Conservation (phyloP, 2,797 vertebrate genomes). For the Danio jaintianensis region DNA sequence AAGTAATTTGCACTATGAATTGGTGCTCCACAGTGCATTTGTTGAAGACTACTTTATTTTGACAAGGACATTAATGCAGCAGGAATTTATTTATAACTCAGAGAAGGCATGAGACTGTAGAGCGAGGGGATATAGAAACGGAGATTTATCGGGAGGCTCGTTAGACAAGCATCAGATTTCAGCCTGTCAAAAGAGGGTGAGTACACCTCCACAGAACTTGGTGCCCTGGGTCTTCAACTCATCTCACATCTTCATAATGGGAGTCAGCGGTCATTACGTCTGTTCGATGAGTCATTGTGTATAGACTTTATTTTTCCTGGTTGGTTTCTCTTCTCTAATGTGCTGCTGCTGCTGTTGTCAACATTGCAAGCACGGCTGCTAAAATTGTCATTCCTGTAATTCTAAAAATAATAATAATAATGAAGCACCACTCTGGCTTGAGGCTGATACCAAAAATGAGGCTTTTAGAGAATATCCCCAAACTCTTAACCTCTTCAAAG, state of each 20-base stretch:
- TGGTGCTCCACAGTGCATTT: slow-evolving; percentile 10
- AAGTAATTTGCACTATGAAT: slow-evolving; percentile 31
- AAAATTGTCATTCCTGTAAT: not conserved
- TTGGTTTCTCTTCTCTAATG: slow-evolving; percentile 28
- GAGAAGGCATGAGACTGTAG: slow-evolving; percentile 59
- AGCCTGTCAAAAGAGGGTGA: slow-evolving; percentile 72
- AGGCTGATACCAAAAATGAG: slow-evolving; percentile 2
- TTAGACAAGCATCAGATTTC: slow-evolving; percentile 74
- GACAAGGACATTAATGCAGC: slow-evolving; percentile 51
- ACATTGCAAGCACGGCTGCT: not conserved
- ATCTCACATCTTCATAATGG: slow-evolving; percentile 75
- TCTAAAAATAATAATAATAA: slow-evolving; percentile 44
- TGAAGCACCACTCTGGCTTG: not conserved
- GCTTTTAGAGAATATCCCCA: slow-evolving; percentile 13
- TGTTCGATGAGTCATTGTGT: slow-evolving; percentile 73
- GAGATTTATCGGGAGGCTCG: slow-evolving; percentile 72
- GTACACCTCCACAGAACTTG: slow-evolving; percentile 64
- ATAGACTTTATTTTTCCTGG: slow-evolving; percentile 61
- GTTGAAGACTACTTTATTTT: slow-evolving; percentile 48
- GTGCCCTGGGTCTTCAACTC: slow-evolving; percentile 65
- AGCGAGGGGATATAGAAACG: slow-evolving; percentile 8
- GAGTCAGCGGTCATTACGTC: slow-evolving; percentile 75
- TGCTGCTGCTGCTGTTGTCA: not conserved
- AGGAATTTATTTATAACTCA: slow-evolving; percentile 58
- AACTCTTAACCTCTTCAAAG: slow-evolving; percentile 37